A percentile compares a stretch with the other conserved stretches of the same genome.
Conservation (phyloP, 2,113 vertebrate genomes). For the Synchiropus splendidus region DNA sequence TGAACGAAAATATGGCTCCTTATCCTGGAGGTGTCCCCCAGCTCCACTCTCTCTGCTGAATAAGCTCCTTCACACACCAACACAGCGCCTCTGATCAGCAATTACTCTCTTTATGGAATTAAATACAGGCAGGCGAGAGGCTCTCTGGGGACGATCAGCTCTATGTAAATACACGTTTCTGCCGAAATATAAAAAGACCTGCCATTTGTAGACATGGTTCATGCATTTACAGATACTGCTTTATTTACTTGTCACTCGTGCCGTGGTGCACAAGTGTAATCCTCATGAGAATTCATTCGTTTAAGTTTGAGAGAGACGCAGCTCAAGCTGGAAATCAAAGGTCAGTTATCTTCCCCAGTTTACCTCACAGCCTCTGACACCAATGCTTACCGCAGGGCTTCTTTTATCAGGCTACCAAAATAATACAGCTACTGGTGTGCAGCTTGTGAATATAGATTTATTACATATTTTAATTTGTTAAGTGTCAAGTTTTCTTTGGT, state of each 20-base stretch:
- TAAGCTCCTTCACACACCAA: conserved; percentile 54
- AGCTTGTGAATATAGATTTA: too few species aligned
- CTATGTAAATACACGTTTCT: conserved; percentile 50
- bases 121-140: conserved; percentile 40
- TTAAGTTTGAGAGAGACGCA: too few species aligned
- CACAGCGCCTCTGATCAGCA: conserved; percentile 63
- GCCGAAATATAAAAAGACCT: conserved; percentile 49
- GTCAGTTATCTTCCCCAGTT: too few species aligned
- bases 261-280: too few species aligned
- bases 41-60: conserved; percentile 44
- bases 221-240: conserved; percentile 49
- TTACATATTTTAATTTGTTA: too few species aligned
- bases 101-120: conserved; percentile 69
- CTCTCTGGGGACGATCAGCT: conserved; percentile 53
- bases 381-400: too few species aligned
- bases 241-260: conserved; percentile 31
- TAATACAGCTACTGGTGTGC: too few species aligned
- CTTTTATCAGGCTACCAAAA: too few species aligned
- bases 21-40: conserved; percentile 50
- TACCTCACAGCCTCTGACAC: too few species aligned
- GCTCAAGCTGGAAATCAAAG: too few species aligned
- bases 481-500: too few species aligned
- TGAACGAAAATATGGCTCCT: conserved; percentile 46
- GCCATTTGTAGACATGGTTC: conserved; percentile 63
- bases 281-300: too few species aligned